Percentiles rank a stretch among this genome's conserved stretches.
These are phyloP conservation scores for Zoroaster sp. DNA, from an alignment of 53 echinoderm and acorn worm species.

Conservation along the genomic window DNA sequence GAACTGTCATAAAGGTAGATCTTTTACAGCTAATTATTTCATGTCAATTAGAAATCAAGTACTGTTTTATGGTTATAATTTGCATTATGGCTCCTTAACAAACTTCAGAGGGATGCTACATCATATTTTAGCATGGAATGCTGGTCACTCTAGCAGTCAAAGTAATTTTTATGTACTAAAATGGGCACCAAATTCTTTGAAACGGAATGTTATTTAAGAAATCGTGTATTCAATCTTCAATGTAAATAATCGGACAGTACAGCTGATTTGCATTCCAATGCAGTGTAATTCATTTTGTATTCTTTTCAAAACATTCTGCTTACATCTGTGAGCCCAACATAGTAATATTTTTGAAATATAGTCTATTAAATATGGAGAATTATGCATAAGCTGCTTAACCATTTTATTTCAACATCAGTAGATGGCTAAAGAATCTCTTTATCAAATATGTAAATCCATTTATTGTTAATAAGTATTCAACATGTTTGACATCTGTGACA, in stretches of 20 bases:
- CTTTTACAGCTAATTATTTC: slow-evolving; percentile 4
- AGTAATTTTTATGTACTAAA: background rate
- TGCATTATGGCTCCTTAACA: background rate
- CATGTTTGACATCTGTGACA: no score
- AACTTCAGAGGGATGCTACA: background rate
- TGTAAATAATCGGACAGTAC: background rate
- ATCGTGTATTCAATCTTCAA: background rate
- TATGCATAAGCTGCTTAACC: no score
- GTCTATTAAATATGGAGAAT: no score
- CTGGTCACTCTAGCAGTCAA: background rate
- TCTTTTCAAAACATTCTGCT: background rate
- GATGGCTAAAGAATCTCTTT: no score
- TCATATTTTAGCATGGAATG: background rate
- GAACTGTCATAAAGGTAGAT: slow-evolving; percentile 1
- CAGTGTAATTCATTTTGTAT: background rate
- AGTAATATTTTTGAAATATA: background rate
- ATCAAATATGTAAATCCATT: no score
- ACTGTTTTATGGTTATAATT: background rate
- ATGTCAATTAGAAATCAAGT: background rate
- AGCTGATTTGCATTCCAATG: slow-evolving; percentile 29
- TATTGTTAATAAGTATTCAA: no score
- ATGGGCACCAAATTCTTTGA: background rate
- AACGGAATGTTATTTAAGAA: background rate
- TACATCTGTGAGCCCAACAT: background rate
- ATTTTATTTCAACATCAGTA: no score